Conservation (phyloP, 2,797 vertebrate genomes). For the Discoglossus pictus region DNA sequence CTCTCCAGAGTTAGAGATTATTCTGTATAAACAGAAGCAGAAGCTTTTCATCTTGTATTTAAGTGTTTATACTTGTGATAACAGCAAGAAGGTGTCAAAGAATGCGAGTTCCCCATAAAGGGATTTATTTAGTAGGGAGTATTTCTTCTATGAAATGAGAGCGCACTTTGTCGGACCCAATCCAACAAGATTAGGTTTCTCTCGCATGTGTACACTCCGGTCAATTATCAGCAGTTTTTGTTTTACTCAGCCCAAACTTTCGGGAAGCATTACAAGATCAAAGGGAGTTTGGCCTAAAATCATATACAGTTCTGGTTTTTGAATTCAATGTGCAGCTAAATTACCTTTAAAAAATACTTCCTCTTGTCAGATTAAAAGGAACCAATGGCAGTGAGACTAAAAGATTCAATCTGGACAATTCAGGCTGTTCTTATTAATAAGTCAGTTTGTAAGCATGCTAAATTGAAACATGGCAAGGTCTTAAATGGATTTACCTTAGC, state of each 20-base stretch:
- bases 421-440: slow-evolving; percentile 3
- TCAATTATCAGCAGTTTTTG: slow-evolving; percentile 7
- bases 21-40: slow-evolving; percentile 16
- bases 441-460: not conserved
- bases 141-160: not conserved
- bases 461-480: not conserved
- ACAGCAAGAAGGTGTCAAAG: slow-evolving; percentile 23
- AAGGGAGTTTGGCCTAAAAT: slow-evolving; percentile 21
- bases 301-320: slow-evolving; percentile 2
- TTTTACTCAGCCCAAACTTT: slow-evolving; percentile 14
- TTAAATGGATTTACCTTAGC: too few species aligned
- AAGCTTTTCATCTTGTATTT: slow-evolving; percentile 6
- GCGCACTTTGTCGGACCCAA: not conserved
- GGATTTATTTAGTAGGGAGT: slow-evolving; percentile 3
- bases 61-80: slow-evolving; percentile 27
- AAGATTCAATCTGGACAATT: slow-evolving; percentile 14
- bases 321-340: slow-evolving; percentile 4
- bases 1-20: slow-evolving; percentile 14
- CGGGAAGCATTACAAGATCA: slow-evolving; percentile 25
- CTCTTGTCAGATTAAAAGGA: not conserved
- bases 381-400: not conserved
- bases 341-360: slow-evolving; percentile 1
- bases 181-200: slow-evolving; percentile 2
- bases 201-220: not conserved
- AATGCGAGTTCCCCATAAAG: slow-evolving; percentile 7